Conservation (phyloP, 2,113 vertebrate species). For the Otocyon megalotis region DNA sequence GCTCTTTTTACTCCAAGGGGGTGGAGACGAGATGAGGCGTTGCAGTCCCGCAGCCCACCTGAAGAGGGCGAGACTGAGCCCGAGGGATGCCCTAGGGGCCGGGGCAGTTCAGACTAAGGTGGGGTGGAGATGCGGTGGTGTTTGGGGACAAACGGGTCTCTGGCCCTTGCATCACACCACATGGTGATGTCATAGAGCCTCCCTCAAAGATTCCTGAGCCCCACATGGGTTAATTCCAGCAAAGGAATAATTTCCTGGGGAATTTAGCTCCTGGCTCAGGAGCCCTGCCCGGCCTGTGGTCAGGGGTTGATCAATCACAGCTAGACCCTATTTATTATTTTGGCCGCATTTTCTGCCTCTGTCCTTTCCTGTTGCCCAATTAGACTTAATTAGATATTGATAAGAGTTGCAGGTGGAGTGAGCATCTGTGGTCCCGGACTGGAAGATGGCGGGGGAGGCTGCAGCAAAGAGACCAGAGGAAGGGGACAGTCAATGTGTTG, state of each 20-base stretch:
- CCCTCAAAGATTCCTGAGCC: background rate
- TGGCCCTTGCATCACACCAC: background rate
- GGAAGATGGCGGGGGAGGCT: too few species aligned
- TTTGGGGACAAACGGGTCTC: background rate
- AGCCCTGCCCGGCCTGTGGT: background rate
- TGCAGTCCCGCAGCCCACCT: background rate
- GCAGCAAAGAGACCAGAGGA: too few species aligned
- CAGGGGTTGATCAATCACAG: background rate
- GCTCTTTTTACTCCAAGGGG: background rate
- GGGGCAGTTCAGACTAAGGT: accelerated
- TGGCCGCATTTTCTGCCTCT: background rate
- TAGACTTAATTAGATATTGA: slow-evolving; percentile 69
- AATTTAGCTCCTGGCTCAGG: background rate
- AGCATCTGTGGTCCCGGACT: background rate
- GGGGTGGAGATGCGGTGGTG: accelerated
- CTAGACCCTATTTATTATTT: slow-evolving; percentile 53
- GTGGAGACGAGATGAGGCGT: background rate
- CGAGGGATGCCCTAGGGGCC: accelerated
- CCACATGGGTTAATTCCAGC: background rate
- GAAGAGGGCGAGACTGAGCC: background rate
- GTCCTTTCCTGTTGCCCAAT: background rate
- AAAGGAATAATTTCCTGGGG: background rate
- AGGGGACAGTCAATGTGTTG: accelerated
- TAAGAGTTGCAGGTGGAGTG: background rate
- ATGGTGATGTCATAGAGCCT: accelerated